These are phyloP conservation scores for Petrocephalus microphthalmus DNA, from an alignment of 2,113 vertebrate species.

Conservation along the genomic window DNA sequence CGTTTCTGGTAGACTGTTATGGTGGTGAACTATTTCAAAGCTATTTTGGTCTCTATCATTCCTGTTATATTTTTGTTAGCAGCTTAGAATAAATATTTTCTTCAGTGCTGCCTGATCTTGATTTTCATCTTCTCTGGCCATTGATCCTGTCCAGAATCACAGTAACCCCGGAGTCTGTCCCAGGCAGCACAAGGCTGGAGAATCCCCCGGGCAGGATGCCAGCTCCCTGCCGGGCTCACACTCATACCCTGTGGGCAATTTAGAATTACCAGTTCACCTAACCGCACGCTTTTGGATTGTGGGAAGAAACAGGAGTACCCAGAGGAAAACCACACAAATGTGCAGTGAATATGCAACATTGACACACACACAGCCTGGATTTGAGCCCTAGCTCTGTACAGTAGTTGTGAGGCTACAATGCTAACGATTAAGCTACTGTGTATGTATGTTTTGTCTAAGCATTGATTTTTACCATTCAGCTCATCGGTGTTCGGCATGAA, in stretches of 20 bases:
- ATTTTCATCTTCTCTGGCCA: background rate
- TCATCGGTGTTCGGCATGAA: too few species aligned
- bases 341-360: background rate
- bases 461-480: too few species aligned
- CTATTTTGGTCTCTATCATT: background rate
- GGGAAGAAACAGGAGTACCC: background rate
- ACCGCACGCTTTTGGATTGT: background rate
- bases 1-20: too few species aligned
- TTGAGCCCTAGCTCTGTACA: background rate
- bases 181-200: conserved; percentile 41
- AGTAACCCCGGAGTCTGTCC: conserved; percentile 23
- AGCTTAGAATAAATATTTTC: background rate
- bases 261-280: background rate
- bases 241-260: background rate
- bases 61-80: background rate
- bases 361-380: background rate
- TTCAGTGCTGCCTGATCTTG: background rate
- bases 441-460: too few species aligned
- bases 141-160: conserved; percentile 25
- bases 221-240: background rate
- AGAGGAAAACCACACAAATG: background rate
- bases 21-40: background rate
- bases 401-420: background rate
- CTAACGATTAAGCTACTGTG: too few species aligned
- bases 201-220: background rate